Conservation (phyloP, 2,888 invertebrate genomes). For the Parthenolecanium corni region DNA sequence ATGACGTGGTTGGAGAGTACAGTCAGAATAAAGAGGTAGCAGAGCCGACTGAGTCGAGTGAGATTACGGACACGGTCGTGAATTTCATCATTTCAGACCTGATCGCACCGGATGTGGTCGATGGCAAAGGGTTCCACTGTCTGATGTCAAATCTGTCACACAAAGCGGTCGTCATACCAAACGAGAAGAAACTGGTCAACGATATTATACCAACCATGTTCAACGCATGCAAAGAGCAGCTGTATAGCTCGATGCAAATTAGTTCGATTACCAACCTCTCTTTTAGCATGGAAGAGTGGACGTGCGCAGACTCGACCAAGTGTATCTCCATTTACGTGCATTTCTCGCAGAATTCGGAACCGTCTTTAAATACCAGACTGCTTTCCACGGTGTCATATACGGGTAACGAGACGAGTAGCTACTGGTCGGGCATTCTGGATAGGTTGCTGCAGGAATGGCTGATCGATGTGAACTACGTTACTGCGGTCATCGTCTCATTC, state of each 20-base stretch:
- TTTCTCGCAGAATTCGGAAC: conserved; percentile 35
- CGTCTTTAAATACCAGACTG: conserved; percentile 39
- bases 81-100: conserved; percentile 42
- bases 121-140: conserved; percentile 41
- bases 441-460: conserved; percentile 40
- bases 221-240: conserved; percentile 37
- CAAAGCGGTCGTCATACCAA: conserved; percentile 35
- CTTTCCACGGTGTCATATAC: conserved; percentile 41
- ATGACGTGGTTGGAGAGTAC: conserved; percentile 35
- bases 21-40: neutral
- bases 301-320: conserved; percentile 37
- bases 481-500: conserved; percentile 40
- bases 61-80: conserved; percentile 41
- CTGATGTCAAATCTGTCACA: conserved; percentile 41
- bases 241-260: conserved; percentile 30
- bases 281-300: conserved; percentile 42
- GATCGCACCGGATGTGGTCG: conserved; percentile 42
- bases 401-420: conserved; percentile 37
- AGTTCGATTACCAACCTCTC: conserved; percentile 37
- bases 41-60: neutral
- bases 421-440: conserved; percentile 40
- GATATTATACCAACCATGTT: conserved; percentile 42
- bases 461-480: conserved; percentile 39
- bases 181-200: conserved; percentile 39
- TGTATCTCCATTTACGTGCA: conserved; percentile 38